Evolutionary conservation across 2,113 vertebrate species (phyloP), one percentile per base, ranked within the genome.

Genomic region (Natator depressus): DNA sequence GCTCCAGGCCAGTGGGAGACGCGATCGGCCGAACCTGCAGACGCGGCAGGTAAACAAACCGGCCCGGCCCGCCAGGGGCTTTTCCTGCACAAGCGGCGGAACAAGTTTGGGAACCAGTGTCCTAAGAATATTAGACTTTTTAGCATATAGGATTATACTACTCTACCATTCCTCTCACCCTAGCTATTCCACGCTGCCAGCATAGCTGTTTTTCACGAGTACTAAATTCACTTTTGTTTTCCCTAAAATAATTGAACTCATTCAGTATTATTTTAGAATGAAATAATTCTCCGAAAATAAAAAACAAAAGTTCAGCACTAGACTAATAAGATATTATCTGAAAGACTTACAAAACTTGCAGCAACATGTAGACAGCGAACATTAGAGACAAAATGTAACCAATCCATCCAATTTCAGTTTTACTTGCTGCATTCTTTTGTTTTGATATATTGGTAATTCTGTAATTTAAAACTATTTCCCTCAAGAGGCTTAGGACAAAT

Each of bases 211-310:
- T 65, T 85, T 14, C 42, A 80, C 69, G 82, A 87, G 42, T 69
- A 82, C 91, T 94, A 92, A 97, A 95, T 88, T 93, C 88, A 91
- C 54, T 53, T 55, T 27, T 0, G 0, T 31, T 49, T 96, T 86
- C 90, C 93, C 80, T 72, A 92, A 96, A 54, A 17, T 75, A 88
- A 5, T 87, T 80, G 49, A 94, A 94, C 35, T 62, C 87, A 38
- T 89, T 94, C 78, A 90, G 87, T 80, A 88, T 69, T 31, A 69
- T 94, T 97, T 93, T 80, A 84, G 11, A 89, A 35, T 8, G 35
- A 95, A 35, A 78, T 82, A 96, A 92, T 69, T 93, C 49, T 25
- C 87, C 49, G 22, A 76, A 93, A 95, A 94, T 82, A 93, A 72
- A 65, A 16, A 93, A 62, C 9, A 12, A 62, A 27, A 85, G n/a